Base-by-base conservation (phyloP, 2,888 invertebrate species). In the Gisinianus flammeolus region DNA sequence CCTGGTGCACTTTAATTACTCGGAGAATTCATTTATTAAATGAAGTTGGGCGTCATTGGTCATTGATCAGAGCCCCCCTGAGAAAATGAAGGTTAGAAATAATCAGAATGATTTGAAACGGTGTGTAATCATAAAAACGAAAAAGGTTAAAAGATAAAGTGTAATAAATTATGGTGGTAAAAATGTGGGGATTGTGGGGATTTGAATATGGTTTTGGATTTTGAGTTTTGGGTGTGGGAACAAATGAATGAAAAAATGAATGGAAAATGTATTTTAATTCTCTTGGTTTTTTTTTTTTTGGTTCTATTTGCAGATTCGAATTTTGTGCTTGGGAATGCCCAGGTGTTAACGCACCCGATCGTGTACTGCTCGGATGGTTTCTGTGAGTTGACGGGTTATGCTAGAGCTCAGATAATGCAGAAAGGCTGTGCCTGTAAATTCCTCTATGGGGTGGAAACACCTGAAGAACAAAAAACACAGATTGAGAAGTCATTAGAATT, bases 311-410 rank as follows among this genome's bases (percentile, higher is more conserved):
- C 93, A 96, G 96, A 96, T 89, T 96, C 96, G 90, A 96, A 96
- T 90, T 96, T 96, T 89, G 96, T 96, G 86, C 89, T 96, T 89
- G 96, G 96, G 86, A 96, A 96, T 90, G 96, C 96, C 85, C 96
- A 96, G 89, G 96, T 96, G 86, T 92, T 93, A 80, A 88, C 91
- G 85, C 78, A 95, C 89, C 96, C 96, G 85, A 96, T 96, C 89
- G 96, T 96, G 86, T 96, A 96, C 89, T 96, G 96, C 90, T 96
- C 95, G 80, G 96, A 96, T 90, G 96, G 96, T 80, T 96, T 96
- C 90, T 95, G 95, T 88, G 96, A 96, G 90, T 92, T 97, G 90
- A 96, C 96, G 79, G 95, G 96, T 84, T 96, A 93, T 90, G 91
- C 94, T 84, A 91, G 96, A 86, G 96, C 96, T 83, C 95, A 96